Evolutionary conservation across 2,113 vertebrate genomes (phyloP), one percentile per base, ranked within the genome.

Genomic region (Eidolon helvum): DNA sequence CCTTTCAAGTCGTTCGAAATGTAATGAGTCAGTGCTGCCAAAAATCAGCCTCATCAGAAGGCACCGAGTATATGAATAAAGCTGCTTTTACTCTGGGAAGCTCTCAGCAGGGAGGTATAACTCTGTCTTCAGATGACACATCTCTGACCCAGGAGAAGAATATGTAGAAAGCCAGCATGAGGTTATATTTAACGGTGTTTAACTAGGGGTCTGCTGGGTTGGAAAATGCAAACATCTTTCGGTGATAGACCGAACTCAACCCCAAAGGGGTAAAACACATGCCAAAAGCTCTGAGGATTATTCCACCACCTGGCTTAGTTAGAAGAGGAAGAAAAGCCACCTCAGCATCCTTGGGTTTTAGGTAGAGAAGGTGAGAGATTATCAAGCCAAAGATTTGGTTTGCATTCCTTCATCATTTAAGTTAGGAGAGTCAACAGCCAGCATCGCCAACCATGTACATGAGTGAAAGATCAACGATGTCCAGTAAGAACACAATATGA

Each of bases 241-340:
- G 65, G 66, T 82, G 48, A 71, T 65, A 95, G 72, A 55, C 72
- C 2, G 9, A 96, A 88, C 65, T 92, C 80, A 72, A 50, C 71
- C 61, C 92, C 57, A 48, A 59, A 90, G 90, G 95, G 82, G 94
- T 75, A 97, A 97, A 98, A 97, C 8, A 83, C 35, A 97, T 71
- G 63, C 92, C 97, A 97, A 91, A 95, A 96, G 89, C 96, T 95
- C 0, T 55, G 87, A 80, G 16, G 86, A 75, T 97, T 86, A 95
- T 95, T 97, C 93, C 93, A 98, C 95, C 96, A 97, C 90, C 86
- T n/a, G 35, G 19, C 59, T 97, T 97, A 96, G 97, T 75, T 97
- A 71, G 59, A 79, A 80, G 94, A 95, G 65, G 53, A 97, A 75
- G 53, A 97, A 98, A 96, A 94, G 14, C 90, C 97, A 86, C 50